A percentile compares a stretch with the other conserved stretches of the same genome.
phyloP scores from a whole-genome alignment of 1,140 invertebrate species.

The Euura lappo region DNA sequence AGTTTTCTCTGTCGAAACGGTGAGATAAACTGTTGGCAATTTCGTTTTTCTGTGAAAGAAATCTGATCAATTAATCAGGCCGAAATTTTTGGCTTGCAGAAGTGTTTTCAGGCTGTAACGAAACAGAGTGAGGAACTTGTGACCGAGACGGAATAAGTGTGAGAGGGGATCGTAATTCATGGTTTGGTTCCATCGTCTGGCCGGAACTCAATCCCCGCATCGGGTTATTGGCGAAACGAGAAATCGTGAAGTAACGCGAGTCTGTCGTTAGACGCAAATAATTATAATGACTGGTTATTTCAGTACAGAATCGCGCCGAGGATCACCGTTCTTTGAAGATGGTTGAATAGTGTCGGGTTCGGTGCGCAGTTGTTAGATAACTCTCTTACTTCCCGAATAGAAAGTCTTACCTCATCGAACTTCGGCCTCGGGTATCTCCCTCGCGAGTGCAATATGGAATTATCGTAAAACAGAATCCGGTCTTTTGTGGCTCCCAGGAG shows the following conservation, averaged over 20 bases:
- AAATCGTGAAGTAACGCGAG: background rate
- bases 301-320: background rate
- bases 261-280: background rate
- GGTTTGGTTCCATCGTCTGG: too few relatives aligned
- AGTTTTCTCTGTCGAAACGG: background rate
- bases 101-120: too few relatives aligned
- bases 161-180: too few relatives aligned
- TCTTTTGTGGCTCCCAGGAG: background rate
- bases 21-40: background rate
- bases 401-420: slow-evolving; percentile 3
- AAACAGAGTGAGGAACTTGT: too few relatives aligned
- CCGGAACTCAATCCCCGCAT: too few relatives aligned
- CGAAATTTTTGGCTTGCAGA: too few relatives aligned
- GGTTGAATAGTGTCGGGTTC: background rate
- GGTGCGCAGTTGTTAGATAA: background rate
- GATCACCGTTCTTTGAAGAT: background rate
- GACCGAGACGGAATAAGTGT: too few relatives aligned
- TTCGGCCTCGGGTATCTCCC: slow-evolving; percentile 1
- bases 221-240: background rate
- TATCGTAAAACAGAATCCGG: background rate
- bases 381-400: slow-evolving; percentile 5
- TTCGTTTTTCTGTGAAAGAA: too few relatives aligned
- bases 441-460: background rate
- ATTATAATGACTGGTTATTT: slow-evolving; percentile 5
- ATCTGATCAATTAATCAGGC: too few relatives aligned